Conservation (phyloP, 2,888 invertebrate genomes). For the Mantis religiosa region DNA sequence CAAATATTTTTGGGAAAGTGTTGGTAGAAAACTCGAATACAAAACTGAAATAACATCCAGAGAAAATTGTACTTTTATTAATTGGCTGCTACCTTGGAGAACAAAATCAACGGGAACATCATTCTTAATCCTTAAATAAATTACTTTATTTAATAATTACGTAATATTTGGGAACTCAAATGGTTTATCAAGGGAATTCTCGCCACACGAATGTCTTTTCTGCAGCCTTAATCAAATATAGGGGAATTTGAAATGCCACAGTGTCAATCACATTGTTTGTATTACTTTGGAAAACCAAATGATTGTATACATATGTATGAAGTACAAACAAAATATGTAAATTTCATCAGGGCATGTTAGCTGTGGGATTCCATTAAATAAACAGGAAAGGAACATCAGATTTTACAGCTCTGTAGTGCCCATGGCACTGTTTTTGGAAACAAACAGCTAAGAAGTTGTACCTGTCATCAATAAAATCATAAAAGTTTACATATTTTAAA, state of each 20-base stretch:
- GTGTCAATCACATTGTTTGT: not conserved
- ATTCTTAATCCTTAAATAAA: too few species aligned
- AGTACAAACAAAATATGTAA: not conserved
- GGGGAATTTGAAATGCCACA: not conserved
- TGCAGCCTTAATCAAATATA: not conserved
- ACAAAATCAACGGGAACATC: too few species aligned
- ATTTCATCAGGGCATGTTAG: not conserved
- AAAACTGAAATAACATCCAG: too few species aligned
- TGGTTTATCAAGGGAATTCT: too few species aligned
- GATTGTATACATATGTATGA: not conserved
- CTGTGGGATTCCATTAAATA: not conserved
- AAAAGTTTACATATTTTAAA: not conserved
- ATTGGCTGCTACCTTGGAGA: too few species aligned
- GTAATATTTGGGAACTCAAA: too few species aligned
- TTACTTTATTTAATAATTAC: too few species aligned
- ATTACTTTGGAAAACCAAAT: not conserved
- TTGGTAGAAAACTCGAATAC: too few species aligned
- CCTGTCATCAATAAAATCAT: not conserved
- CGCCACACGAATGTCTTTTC: too few species aligned
- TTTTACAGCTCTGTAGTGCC: not conserved
- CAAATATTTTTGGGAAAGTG: too few species aligned
- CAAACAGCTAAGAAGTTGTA: not conserved
- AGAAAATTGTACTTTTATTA: too few species aligned
- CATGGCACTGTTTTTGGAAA: not conserved
- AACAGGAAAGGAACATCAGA: not conserved